phyloP scores from a whole-genome alignment of 1,140 invertebrate species.

The Spodoptera frugiperda region DNA sequence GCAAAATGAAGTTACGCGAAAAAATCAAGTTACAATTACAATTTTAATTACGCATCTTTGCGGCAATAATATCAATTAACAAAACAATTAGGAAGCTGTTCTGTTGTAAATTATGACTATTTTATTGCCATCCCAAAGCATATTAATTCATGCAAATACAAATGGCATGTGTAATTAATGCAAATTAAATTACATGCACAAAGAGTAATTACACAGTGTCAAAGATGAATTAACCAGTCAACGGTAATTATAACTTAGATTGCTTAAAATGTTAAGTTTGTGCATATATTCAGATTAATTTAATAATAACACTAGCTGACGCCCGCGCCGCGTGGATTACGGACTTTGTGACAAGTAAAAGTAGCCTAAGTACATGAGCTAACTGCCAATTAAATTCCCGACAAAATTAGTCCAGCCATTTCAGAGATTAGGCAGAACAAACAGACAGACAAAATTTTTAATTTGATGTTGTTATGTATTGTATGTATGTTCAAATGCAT shows the following conservation, averaged over 20 bases:
- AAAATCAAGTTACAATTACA: too few species aligned
- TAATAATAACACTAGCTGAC: too few species aligned
- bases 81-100: conserved; percentile 14
- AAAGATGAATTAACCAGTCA: conserved; percentile 56
- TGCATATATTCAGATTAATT: not conserved
- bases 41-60: not conserved
- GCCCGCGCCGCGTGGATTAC: too few species aligned
- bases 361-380: too few species aligned
- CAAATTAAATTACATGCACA: conserved; percentile 57
- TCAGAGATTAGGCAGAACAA: too few species aligned
- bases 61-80: not conserved
- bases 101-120: conserved; percentile 21
- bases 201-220: conserved; percentile 55
- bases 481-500: too few species aligned
- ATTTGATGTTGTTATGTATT: too few species aligned
- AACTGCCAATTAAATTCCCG: too few species aligned
- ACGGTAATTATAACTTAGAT: conserved; percentile 41
- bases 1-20: not conserved
- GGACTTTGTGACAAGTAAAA: too few species aligned
- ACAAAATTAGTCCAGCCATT: too few species aligned
- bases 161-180: conserved; percentile 57
- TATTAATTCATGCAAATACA: conserved; percentile 51
- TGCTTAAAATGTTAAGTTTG: not conserved
- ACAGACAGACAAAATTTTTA: too few species aligned
- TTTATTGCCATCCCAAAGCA: conserved; percentile 19